Evolutionary conservation across 2,797 vertebrate genomes (phyloP).

Genomic region (Microtus obscurus): DNA sequence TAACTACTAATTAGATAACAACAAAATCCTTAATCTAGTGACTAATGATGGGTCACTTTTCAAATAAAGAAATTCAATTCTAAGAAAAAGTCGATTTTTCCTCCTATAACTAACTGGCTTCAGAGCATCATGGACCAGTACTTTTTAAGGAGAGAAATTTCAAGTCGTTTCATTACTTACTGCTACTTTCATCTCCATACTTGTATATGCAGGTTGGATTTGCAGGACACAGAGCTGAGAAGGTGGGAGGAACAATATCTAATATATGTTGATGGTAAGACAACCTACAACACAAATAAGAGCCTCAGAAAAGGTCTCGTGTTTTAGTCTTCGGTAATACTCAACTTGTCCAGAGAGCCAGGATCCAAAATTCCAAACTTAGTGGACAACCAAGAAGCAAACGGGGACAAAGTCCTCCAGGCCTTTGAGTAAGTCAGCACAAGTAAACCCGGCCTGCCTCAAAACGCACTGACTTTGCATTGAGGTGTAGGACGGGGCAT

Average conservation of each 20-base stretch:
- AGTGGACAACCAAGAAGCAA: constrained; percentile 17
- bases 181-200: constrained; percentile 93
- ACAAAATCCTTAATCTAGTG: constrained; percentile 24
- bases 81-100: not conserved
- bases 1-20: constrained; percentile 7
- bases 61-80: constrained; percentile 27
- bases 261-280: constrained; percentile 98
- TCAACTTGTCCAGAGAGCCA: constrained; percentile 37
- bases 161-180: constrained; percentile 88
- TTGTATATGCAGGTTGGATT: constrained; percentile 95
- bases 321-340: not conserved
- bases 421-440: not conserved
- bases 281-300: constrained; percentile 89
- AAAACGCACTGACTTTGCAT: not conserved
- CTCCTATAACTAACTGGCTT: constrained; percentile 17
- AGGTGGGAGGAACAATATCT: constrained; percentile 96
- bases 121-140: not conserved
- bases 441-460: not conserved
- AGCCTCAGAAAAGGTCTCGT: constrained; percentile 56
- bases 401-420: not conserved
- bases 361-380: not conserved
- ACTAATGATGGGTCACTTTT: not conserved
- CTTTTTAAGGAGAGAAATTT: constrained; percentile 22
- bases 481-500: not conserved
- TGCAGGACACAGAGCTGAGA: constrained; percentile 95